These are phyloP conservation scores for Drosophila elegans DNA, from an alignment of 1,140 invertebrate species.

Conservation along the genomic window DNA sequence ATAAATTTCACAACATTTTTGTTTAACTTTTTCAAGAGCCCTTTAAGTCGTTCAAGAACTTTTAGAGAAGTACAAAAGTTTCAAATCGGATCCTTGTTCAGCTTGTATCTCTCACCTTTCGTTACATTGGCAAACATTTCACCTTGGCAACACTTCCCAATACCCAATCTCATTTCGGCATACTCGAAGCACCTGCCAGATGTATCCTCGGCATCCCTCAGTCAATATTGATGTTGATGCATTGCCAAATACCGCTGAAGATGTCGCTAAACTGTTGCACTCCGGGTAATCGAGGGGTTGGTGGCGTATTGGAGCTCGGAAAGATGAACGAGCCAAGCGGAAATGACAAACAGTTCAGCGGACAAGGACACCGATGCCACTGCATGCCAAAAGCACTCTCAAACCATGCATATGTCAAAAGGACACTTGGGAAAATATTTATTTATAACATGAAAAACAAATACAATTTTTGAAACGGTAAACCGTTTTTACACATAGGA, in stretches of 20 bases:
- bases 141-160: slow-evolving; percentile 11
- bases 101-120: background rate
- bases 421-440: background rate
- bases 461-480: no score
- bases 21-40: slow-evolving; percentile 3
- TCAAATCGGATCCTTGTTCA: background rate
- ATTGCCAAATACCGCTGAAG: slow-evolving; percentile 62
- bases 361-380: slow-evolving; percentile 14
- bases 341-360: slow-evolving; percentile 67
- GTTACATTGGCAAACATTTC: slow-evolving; percentile 4
- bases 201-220: slow-evolving; percentile 10
- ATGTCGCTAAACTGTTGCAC: slow-evolving; percentile 68
- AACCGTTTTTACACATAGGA: no score
- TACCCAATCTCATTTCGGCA: slow-evolving; percentile 48
- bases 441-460: background rate
- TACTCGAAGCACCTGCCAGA: slow-evolving; percentile 52
- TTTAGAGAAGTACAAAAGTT: slow-evolving; percentile 12
- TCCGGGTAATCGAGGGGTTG: background rate
- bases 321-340: slow-evolving; percentile 44
- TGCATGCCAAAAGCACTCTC: slow-evolving; percentile 31
- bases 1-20: background rate
- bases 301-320: background rate
- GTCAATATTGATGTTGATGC: slow-evolving; percentile 75
- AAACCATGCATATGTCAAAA: background rate
- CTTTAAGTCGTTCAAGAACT: slow-evolving; percentile 9